These are phyloP conservation scores for Heliothis virescens DNA, from an alignment of 1,140 invertebrate genomes.

Conservation along the genomic window DNA sequence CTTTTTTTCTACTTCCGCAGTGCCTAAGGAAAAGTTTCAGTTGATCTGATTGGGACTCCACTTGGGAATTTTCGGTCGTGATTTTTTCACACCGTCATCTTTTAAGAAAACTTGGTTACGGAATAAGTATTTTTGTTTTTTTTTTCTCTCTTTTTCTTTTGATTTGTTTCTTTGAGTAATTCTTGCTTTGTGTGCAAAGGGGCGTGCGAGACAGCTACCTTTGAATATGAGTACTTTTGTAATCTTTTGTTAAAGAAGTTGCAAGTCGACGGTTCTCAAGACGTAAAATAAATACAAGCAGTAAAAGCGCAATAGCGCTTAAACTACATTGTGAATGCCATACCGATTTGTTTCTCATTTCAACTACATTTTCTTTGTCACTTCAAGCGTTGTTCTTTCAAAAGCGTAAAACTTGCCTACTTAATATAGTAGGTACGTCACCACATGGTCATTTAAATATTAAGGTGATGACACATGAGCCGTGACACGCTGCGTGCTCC, in stretches of 20 bases:
- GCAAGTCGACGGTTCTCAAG: background rate
- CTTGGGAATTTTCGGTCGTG: constrained; percentile 34
- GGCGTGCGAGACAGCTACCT: constrained; percentile 16
- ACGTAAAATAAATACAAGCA: constrained; percentile 8
- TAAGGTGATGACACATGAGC: no score
- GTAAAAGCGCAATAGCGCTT: background rate
- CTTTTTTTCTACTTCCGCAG: constrained; percentile 28
- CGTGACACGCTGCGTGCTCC: background rate
- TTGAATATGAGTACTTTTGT: constrained; percentile 34
- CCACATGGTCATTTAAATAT: no score
- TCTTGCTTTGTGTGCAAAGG: constrained; percentile 36
- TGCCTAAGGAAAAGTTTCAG: constrained; percentile 34
- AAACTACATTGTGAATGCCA: no score
- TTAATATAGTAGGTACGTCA: no score
- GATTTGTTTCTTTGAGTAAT: constrained; percentile 41
- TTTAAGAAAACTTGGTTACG: constrained; percentile 41
- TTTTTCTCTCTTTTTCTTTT: constrained; percentile 30
- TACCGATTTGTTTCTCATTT: background rate
- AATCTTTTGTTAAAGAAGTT: constrained; percentile 40
- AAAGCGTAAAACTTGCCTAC: no score
- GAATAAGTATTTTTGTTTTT: constrained; percentile 24
- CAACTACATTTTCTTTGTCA: no score
- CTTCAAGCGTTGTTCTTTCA: no score
- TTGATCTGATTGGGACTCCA: constrained; percentile 43
- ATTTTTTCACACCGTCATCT: constrained; percentile 38